Conservation (phyloP, 1,140 invertebrate genomes). For the Luehdorfia chinensis region DNA sequence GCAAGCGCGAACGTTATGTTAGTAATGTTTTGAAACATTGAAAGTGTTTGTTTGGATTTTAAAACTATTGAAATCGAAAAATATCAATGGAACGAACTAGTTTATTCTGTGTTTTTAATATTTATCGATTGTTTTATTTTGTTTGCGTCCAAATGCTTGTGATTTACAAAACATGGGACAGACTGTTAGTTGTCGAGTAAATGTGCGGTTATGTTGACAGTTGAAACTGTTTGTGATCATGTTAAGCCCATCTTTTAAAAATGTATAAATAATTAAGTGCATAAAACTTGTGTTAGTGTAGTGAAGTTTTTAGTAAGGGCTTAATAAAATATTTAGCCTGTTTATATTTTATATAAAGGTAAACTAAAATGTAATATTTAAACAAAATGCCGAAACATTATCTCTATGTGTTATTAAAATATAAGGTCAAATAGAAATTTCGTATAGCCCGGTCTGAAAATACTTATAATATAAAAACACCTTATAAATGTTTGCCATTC, state of each 20-base stretch:
- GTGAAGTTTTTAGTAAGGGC: not conserved
- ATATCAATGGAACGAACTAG: slow-evolving; percentile 43
- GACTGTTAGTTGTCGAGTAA: slow-evolving; percentile 28
- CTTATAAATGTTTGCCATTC: no score
- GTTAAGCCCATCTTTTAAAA: not conserved
- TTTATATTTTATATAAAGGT: not conserved
- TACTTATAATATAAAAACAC: no score
- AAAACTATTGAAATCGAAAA: slow-evolving; percentile 25
- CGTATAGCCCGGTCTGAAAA: no score
- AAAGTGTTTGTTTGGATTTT: slow-evolving; percentile 26
- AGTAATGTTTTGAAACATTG: slow-evolving; percentile 55
- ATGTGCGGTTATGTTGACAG: slow-evolving; percentile 62
- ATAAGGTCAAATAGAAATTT: no score
- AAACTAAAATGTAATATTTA: not conserved
- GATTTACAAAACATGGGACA: slow-evolving; percentile 17
- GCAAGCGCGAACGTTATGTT: slow-evolving; percentile 49
- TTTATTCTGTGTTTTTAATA: slow-evolving; percentile 22
- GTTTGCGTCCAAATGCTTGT: slow-evolving; percentile 23
- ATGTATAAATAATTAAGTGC: not conserved
- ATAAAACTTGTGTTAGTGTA: not conserved
- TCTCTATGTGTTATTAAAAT: no score
- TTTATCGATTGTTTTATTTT: slow-evolving; percentile 15
- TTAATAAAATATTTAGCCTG: not conserved
- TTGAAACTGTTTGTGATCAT: slow-evolving; percentile 19
- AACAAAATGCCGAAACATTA: not conserved